Evolutionary conservation across 2,797 vertebrate species (phyloP).

Genomic region (Momotus momota): DNA sequence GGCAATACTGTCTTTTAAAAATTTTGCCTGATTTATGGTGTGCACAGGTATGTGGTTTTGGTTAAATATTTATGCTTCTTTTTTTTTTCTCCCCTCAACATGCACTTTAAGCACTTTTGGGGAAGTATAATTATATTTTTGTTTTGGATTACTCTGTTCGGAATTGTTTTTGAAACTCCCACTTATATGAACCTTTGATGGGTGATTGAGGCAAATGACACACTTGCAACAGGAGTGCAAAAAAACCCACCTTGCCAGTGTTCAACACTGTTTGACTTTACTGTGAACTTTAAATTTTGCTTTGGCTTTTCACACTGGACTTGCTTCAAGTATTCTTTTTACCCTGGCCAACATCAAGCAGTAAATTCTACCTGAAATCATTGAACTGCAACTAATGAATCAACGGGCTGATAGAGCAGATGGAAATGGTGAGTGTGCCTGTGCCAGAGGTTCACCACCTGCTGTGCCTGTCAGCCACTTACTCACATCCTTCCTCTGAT

Average conservation of each 20-base stretch:
- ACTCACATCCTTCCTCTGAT: constrained; percentile 38
- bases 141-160: background rate
- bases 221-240: background rate
- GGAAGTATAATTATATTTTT: background rate
- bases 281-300: background rate
- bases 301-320: background rate
- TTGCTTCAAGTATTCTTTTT: background rate
- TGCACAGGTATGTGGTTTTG: background rate
- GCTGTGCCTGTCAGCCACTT: background rate
- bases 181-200: background rate
- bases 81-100: accelerated
- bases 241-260: accelerated
- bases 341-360: background rate
- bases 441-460: background rate
- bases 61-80: background rate
- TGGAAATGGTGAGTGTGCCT: background rate
- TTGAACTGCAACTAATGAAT: background rate
- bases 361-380: background rate
- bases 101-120: background rate
- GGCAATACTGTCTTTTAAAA: background rate
- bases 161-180: background rate
- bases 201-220: background rate
- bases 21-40: background rate
- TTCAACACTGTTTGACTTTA: background rate
- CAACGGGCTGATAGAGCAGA: background rate